These are phyloP conservation scores for Mustelus asterias DNA, from an alignment of 2,113 vertebrate species.

Conservation along the genomic window DNA sequence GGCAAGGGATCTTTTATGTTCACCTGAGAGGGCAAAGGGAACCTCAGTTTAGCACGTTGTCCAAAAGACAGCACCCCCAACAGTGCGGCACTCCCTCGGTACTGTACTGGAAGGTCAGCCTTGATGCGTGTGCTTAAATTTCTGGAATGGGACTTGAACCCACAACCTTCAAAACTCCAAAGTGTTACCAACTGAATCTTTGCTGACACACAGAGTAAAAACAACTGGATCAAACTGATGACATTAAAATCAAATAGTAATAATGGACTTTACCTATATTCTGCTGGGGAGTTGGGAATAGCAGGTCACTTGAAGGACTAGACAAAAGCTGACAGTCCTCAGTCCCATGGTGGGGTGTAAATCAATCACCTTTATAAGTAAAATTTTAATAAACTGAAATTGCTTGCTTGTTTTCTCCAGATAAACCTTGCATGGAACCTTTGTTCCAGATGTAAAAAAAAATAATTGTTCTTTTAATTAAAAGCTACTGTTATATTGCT, in stretches of 20 bases:
- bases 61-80: not conserved
- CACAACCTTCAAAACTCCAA: no score
- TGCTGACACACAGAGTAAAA: not conserved
- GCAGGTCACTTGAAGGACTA: not conserved
- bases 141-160: not conserved
- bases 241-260: conserved; percentile 3
- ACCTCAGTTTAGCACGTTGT: not conserved
- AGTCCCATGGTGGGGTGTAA: not conserved
- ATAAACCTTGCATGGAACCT: not conserved
- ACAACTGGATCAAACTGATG: not conserved
- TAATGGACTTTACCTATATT: not conserved
- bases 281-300: not conserved
- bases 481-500: conserved; percentile 2
- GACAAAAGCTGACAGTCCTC: not conserved
- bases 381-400: not conserved
- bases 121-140: not conserved
- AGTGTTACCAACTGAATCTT: not conserved
- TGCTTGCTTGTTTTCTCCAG: not conserved
- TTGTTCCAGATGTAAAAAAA: not conserved
- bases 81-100: not conserved
- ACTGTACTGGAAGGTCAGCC: not conserved
- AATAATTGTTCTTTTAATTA: not conserved
- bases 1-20: not conserved
- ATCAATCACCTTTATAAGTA: not conserved
- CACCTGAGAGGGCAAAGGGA: not conserved